Percentiles rank a stretch among this genome's conserved stretches.
phyloP scores from a whole-genome alignment of 2,888 invertebrate genomes.

The Drosophila quinaria region DNA sequence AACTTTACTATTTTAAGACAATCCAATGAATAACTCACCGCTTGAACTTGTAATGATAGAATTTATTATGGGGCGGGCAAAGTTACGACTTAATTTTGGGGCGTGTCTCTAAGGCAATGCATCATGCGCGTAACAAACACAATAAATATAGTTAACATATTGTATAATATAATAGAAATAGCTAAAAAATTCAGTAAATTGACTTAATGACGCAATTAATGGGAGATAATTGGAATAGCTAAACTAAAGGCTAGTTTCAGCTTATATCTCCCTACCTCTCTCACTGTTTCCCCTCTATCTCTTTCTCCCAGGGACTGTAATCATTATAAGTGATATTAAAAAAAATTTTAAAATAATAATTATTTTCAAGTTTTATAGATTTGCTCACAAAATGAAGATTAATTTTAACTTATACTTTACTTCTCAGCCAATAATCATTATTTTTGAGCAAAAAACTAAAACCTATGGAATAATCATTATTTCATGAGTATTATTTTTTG shows the following conservation, averaged over 20 bases:
- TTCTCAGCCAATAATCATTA: no score
- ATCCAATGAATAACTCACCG: slow-evolving; percentile 16
- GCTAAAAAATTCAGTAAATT: slow-evolving; percentile 18
- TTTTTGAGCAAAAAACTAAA: no score
- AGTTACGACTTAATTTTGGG: slow-evolving; percentile 6
- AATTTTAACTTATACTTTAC: no score
- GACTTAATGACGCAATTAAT: slow-evolving; percentile 15
- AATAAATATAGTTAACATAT: slow-evolving; percentile 31
- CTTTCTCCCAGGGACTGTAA: no score
- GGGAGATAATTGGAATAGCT: slow-evolving; percentile 3
- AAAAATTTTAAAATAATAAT: no score
- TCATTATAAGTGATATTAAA: no score
- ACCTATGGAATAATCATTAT: no score
- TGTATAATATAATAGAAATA: slow-evolving; percentile 13
- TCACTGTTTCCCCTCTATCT: background rate
- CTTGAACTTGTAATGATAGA: slow-evolving; percentile 3
- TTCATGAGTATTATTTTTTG: no score
- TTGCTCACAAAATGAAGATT: no score
- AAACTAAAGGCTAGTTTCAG: slow-evolving; percentile 7
- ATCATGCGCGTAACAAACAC: slow-evolving; percentile 46
- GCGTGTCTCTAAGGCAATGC: slow-evolving; percentile 35
- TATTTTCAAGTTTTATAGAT: no score
- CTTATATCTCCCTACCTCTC: background rate
- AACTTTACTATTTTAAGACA: slow-evolving; percentile 1
- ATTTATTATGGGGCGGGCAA: background rate